Percentiles rank a stretch among this genome's conserved stretches.
Conservation (phyloP, 1,140 invertebrate species). For the Aphis craccivora region DNA sequence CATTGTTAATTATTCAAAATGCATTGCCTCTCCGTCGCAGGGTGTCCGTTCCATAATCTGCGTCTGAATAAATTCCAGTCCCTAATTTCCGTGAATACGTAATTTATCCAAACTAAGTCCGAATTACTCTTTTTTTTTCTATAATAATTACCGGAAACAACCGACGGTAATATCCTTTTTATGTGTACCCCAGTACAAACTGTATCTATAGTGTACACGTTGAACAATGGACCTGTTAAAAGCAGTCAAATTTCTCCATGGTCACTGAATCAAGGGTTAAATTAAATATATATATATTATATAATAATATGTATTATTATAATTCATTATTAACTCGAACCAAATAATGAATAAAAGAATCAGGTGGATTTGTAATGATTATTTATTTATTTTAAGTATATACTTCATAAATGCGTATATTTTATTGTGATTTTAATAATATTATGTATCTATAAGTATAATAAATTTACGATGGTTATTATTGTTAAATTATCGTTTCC, state of each 20-base stretch:
- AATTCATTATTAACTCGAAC: neutral
- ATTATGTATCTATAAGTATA: neutral
- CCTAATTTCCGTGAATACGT: constrained; percentile 58
- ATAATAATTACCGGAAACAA: constrained; percentile 53
- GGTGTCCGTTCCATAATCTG: constrained; percentile 53
- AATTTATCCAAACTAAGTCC: constrained; percentile 56
- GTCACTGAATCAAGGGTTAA: constrained; percentile 52
- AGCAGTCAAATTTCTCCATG: constrained; percentile 50
- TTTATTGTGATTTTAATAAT: neutral
- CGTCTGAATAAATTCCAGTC: constrained; percentile 53
- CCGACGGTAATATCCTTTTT: constrained; percentile 58
- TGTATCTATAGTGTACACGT: neutral
- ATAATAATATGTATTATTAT: constrained; percentile 1
- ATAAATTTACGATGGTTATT: neutral
- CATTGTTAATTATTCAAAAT: constrained; percentile 51
- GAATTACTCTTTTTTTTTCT: constrained; percentile 28
- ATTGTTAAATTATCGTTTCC: neutral
- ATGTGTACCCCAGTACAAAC: neutral
- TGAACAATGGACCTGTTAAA: constrained; percentile 54
- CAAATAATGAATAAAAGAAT: constrained; percentile 2
- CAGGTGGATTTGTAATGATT: neutral
- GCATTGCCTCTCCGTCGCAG: neutral
- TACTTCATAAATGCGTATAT: neutral
- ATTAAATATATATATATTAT: neutral
- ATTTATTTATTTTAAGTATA: neutral